phyloP scores from a whole-genome alignment of 2,888 invertebrate species.

The Allacma fusca region DNA sequence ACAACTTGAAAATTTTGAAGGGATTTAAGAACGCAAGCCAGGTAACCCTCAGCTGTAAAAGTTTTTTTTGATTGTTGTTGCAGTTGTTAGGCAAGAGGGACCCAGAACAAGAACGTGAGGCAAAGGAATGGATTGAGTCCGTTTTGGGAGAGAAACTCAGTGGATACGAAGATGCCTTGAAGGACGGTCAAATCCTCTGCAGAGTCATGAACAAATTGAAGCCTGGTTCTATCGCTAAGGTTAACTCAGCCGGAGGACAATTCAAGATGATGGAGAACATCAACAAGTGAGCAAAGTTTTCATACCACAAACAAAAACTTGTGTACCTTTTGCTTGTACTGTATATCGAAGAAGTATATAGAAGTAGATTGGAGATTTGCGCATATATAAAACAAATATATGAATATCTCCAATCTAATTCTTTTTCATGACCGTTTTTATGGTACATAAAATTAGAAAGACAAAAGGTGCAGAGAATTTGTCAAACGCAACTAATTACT shows the following conservation, averaged over 20 bases:
- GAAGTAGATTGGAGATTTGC: too few species aligned
- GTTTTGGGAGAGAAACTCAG: conserved; percentile 90
- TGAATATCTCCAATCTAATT: too few species aligned
- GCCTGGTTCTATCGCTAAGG: conserved; percentile 87
- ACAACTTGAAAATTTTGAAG: neutral
- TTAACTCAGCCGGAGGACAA: conserved; percentile 93
- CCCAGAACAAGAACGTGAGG: conserved; percentile 83
- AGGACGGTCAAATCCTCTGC: conserved; percentile 92
- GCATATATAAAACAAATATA: too few species aligned
- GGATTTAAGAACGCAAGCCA: too few species aligned
- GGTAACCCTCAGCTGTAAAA: too few species aligned
- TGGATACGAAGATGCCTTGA: conserved; percentile 86
- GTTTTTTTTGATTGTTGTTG: conserved; percentile 51
- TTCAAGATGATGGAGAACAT: conserved; percentile 99
- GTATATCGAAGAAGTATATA: too few species aligned
- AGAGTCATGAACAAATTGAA: conserved; percentile 91
- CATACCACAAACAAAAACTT: too few species aligned
- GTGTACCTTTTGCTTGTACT: too few species aligned
- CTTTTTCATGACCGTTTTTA: too few species aligned
- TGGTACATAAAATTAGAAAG: too few species aligned
- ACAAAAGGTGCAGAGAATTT: too few species aligned
- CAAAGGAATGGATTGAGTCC: conserved; percentile 90
- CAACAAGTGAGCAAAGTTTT: conserved; percentile 75
- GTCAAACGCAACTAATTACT: too few species aligned
- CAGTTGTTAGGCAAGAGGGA: conserved; percentile 86